Percentiles rank a stretch among this genome's conserved stretches.
phyloP scores from a whole-genome alignment of 1,140 invertebrate species.

The Trinorchestia longiramus region DNA sequence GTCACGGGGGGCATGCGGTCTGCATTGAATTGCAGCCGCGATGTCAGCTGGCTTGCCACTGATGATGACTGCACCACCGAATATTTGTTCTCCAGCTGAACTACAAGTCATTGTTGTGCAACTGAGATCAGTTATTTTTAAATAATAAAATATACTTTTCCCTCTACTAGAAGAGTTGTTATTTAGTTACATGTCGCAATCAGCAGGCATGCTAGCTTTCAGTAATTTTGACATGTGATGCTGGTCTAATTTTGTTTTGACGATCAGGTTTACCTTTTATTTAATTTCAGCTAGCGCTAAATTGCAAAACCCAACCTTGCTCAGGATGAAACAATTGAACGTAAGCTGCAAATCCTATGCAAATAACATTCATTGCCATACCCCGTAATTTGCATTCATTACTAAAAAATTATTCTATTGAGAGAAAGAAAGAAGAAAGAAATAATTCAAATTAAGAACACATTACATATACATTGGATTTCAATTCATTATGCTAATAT shows the following conservation, averaged over 20 bases:
- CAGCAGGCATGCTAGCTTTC: neutral
- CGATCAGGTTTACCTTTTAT: neutral
- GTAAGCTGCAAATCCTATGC: neutral
- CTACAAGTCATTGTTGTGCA: neutral
- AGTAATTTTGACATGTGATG: neutral
- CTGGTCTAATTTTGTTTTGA: neutral
- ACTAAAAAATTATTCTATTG: neutral
- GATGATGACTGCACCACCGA: neutral
- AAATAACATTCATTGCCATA: neutral
- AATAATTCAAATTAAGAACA: no score
- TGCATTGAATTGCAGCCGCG: neutral
- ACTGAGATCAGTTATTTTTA: neutral
- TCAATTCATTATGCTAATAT: no score
- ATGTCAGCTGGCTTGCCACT: neutral
- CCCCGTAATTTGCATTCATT: neutral
- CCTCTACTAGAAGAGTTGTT: neutral
- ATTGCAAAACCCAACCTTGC: neutral
- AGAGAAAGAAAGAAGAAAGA: no score
- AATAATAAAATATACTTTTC: neutral
- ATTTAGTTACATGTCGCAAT: neutral
- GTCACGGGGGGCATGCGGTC: neutral
- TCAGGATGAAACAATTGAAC: no score
- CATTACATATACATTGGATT: no score
- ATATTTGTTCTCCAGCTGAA: neutral
- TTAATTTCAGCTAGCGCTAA: neutral